Percentiles rank a stretch among this genome's conserved stretches.
phyloP scores from a whole-genome alignment of 2,113 vertebrate genomes.

The Hystrix brachyura region DNA sequence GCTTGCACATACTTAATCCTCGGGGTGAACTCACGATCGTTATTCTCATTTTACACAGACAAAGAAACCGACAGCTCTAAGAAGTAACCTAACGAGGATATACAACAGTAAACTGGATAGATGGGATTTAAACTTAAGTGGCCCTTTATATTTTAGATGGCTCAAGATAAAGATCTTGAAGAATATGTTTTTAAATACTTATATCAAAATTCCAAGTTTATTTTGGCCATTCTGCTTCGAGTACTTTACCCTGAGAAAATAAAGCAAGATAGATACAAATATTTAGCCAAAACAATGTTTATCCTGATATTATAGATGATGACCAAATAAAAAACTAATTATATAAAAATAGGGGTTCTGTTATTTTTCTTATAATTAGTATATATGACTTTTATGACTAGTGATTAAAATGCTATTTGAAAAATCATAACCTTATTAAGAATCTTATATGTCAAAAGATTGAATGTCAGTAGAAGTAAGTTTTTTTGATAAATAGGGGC shows the following conservation, averaged over 20 bases:
- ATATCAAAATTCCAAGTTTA: slow-evolving; percentile 23
- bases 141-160: background rate
- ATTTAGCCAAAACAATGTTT: background rate
- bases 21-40: background rate
- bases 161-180: slow-evolving; percentile 10
- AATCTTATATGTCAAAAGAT: slow-evolving; percentile 21
- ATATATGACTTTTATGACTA: background rate
- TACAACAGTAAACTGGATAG: background rate
- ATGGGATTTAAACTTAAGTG: slow-evolving; percentile 7
- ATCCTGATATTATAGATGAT: background rate
- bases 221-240: slow-evolving; percentile 11
- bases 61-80: background rate
- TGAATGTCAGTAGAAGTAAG: background rate
- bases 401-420: slow-evolving; percentile 48
- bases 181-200: slow-evolving; percentile 47
- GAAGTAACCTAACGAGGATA: background rate
- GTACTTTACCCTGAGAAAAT: slow-evolving; percentile 51
- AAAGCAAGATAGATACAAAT: background rate
- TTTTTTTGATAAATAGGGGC: background rate
- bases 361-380: background rate
- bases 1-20: background rate
- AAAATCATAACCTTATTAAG: slow-evolving; percentile 31
- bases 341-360: background rate
- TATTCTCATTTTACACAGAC: slow-evolving; percentile 24
- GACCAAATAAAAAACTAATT: slow-evolving; percentile 46